Percentiles rank a stretch among this genome's conserved stretches.
Evolutionary conservation across 2,113 vertebrate species (phyloP).

Genomic region (Grallaria varia): DNA sequence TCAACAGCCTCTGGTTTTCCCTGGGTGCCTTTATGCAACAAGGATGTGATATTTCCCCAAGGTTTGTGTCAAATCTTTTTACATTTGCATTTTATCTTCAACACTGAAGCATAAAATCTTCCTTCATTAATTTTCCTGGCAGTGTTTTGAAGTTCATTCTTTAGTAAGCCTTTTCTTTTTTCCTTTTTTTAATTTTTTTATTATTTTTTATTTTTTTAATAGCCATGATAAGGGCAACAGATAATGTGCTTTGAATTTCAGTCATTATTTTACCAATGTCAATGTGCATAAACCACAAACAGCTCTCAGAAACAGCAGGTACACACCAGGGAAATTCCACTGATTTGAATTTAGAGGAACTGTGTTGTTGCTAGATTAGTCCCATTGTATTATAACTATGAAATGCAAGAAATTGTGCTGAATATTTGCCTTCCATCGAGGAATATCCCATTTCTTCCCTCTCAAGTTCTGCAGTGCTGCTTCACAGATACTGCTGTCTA

Average conservation of each 20-base stretch:
- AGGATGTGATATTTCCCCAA: slow-evolving; percentile 98
- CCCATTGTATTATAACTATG: background rate
- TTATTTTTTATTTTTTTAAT: background rate
- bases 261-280: background rate
- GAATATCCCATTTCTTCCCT: background rate
- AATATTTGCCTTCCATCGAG: background rate
- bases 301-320: background rate
- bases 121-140: background rate
- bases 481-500: background rate
- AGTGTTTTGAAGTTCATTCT: slow-evolving; percentile 13
- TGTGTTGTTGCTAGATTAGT: background rate
- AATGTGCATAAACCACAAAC: background rate
- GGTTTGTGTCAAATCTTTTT: slow-evolving; percentile 81
- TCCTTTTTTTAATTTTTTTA: background rate
- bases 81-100: slow-evolving; percentile 26
- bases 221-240: background rate
- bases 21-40: slow-evolving; percentile 99
- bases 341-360: background rate
- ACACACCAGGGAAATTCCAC: background rate
- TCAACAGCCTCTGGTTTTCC: slow-evolving; percentile 99
- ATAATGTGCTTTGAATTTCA: slow-evolving; percentile 11
- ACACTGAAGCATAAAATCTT: slow-evolving; percentile 2
- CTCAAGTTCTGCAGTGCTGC: background rate
- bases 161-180: background rate
- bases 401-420: background rate